These are phyloP conservation scores for Drosophila kikkawai DNA, from an alignment of 1,140 invertebrate genomes.

Conservation along the genomic window DNA sequence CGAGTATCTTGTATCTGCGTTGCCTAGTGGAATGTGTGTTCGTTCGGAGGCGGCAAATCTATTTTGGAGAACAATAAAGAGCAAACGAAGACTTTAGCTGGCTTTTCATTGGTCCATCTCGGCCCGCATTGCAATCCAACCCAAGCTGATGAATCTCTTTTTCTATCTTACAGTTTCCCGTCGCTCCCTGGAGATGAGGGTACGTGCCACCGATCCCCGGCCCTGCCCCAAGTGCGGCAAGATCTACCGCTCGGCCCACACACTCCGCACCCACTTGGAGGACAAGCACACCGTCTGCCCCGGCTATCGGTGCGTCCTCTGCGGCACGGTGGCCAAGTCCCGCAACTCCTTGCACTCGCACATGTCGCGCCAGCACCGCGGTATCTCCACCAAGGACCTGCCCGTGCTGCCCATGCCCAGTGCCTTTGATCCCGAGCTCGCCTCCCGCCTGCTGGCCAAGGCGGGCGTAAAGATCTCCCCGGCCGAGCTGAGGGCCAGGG, in stretches of 20 bases:
- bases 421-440: conserved; percentile 94
- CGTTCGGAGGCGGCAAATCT: conserved; percentile 68
- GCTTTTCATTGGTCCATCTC: conserved; percentile 14
- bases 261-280: conserved; percentile 94
- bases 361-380: conserved; percentile 96
- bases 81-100: conserved; percentile 66
- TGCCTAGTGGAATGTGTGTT: conserved; percentile 41
- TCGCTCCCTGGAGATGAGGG: conserved; percentile 92
- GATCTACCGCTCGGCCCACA: conserved; percentile 96
- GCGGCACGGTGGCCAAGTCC: conserved; percentile 96
- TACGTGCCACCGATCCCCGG: conserved; percentile 94
- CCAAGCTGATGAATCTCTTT: neutral
- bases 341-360: conserved; percentile 96
- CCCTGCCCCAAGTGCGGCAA: conserved; percentile 97
- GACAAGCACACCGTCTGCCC: conserved; percentile 97
- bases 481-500: conserved; percentile 91
- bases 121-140: neutral
- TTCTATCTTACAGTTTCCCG: conserved; percentile 87
- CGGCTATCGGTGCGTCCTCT: conserved; percentile 95
- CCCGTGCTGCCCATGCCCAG: conserved; percentile 96
- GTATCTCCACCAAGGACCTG: conserved; percentile 96
- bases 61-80: conserved; percentile 81
- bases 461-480: conserved; percentile 94
- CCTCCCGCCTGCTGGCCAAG: conserved; percentile 92
- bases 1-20: conserved; percentile 65